Evolutionary conservation across 2,888 invertebrate genomes (phyloP).

Genomic region (Diarsia rubi): DNA sequence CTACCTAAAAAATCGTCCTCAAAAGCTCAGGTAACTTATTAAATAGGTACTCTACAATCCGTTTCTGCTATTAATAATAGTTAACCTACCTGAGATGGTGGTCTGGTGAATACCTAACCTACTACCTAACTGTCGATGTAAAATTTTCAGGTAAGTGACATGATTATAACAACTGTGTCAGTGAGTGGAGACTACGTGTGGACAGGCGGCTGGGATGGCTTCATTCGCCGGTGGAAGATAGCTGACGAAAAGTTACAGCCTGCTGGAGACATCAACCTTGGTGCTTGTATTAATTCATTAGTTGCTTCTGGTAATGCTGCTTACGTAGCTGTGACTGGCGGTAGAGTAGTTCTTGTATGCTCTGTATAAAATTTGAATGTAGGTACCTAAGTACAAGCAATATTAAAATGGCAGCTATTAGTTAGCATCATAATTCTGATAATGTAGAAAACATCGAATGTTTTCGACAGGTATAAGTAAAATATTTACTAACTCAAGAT

Average conservation of each 20-base stretch:
- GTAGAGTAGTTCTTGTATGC: slow-evolving; percentile 68
- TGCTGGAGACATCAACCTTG: slow-evolving; percentile 82
- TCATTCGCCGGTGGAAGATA: slow-evolving; percentile 85
- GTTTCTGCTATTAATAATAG: neutral
- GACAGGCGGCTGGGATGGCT: slow-evolving; percentile 91
- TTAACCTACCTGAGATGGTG: neutral
- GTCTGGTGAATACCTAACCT: neutral
- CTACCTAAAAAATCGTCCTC: neutral
- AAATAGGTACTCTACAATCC: neutral
- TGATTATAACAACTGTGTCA: slow-evolving; percentile 88
- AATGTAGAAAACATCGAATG: neutral
- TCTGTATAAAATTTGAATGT: slow-evolving; percentile 8
- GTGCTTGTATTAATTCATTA: slow-evolving; percentile 83
- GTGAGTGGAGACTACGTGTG: slow-evolving; percentile 85
- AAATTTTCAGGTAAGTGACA: slow-evolving; percentile 82
- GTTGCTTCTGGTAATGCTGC: slow-evolving; percentile 70
- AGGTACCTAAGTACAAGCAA: neutral
- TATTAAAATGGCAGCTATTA: neutral
- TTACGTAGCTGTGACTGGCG: slow-evolving; percentile 80
- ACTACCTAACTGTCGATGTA: neutral
- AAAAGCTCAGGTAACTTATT: neutral
- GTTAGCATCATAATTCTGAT: neutral
- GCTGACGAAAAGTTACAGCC: slow-evolving; percentile 76
- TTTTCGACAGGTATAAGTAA: neutral
- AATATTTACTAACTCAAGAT: no score